Conservation (phyloP, 1,140 invertebrate species). For the Sarcophaga bullata region DNA sequence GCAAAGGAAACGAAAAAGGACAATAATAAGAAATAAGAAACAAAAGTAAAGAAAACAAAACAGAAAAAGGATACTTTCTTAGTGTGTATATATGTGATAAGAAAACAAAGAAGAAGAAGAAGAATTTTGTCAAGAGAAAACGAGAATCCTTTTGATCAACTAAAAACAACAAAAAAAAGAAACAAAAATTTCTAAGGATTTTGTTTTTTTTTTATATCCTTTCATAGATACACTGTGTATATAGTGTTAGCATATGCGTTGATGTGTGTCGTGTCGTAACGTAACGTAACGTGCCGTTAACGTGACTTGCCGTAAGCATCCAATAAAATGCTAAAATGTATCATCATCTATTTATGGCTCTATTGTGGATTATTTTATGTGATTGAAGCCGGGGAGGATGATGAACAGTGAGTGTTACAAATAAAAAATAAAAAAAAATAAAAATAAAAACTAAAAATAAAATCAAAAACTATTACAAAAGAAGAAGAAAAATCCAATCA, state of each 20-base stretch:
- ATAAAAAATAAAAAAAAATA: not conserved
- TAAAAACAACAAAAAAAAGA: not conserved
- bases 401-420: constrained; percentile 29
- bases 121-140: too few species aligned
- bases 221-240: not conserved
- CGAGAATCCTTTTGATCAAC: too few species aligned
- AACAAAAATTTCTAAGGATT: constrained; percentile 4
- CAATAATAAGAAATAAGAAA: not conserved
- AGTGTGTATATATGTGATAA: not conserved
- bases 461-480: too few species aligned
- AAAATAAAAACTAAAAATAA: not conserved
- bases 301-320: too few species aligned
- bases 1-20: not conserved
- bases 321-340: constrained; percentile 24
- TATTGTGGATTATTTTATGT: constrained; percentile 21
- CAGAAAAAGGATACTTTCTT: not conserved
- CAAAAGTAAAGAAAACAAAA: not conserved
- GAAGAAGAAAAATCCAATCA: too few species aligned
- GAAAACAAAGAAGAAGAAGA: not conserved
- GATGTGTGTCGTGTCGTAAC: too few species aligned
- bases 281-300: too few species aligned
- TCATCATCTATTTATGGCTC: constrained; percentile 31
- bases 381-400: constrained; percentile 28
- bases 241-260: too few species aligned
- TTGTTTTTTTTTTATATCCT: constrained; percentile 10